These are phyloP conservation scores for Mobula birostris DNA, from an alignment of 2,113 vertebrate species.

Conservation along the genomic window DNA sequence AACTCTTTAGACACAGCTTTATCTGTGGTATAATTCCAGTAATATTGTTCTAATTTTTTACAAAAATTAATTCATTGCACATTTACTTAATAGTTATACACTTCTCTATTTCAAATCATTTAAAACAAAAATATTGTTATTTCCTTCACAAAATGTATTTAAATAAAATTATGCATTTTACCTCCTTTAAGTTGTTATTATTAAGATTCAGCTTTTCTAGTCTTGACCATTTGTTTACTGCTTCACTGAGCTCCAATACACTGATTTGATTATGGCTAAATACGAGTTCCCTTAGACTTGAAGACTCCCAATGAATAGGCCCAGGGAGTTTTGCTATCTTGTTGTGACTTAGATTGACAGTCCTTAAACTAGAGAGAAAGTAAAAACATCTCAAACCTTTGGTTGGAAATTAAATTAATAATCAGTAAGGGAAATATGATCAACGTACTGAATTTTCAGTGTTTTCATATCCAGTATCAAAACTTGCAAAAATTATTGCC, in stretches of 20 bases:
- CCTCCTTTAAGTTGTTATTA: conserved; percentile 81
- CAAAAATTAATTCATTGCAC: not conserved
- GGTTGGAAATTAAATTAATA: not conserved
- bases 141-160: not conserved
- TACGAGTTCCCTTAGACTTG: conserved; percentile 79
- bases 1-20: no score
- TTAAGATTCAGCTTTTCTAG: conserved; percentile 86
- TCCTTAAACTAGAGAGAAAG: conserved; percentile 23
- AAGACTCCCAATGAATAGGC: conserved; percentile 70
- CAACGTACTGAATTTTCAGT: not conserved
- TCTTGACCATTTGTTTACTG: conserved; percentile 68
- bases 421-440: not conserved
- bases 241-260: conserved; percentile 70
- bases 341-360: conserved; percentile 81
- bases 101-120: not conserved
- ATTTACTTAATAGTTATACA: not conserved
- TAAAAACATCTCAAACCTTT: not conserved
- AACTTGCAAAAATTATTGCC: not conserved
- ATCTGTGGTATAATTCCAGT: no score
- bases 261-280: conserved; percentile 80
- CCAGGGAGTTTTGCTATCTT: conserved; percentile 65
- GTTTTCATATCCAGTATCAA: not conserved
- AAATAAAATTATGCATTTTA: conserved; percentile 47
- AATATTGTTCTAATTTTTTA: no score
- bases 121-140: not conserved